Evolutionary conservation across 2,888 invertebrate species (phyloP), one percentile per base, ranked within the genome.

Genomic region (Parnassius apollo): DNA sequence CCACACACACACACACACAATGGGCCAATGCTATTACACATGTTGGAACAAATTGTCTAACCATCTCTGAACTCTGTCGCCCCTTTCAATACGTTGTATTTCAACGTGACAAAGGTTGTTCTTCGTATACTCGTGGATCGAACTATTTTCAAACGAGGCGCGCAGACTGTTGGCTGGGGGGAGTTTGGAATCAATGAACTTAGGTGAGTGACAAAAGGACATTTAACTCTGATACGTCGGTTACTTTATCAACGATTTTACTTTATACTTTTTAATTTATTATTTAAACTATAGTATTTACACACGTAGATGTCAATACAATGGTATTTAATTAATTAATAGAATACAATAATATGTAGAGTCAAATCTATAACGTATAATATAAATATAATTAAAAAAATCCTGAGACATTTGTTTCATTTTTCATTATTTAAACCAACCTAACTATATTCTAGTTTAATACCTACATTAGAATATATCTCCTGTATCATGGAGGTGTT

Each of bases 11-110:
- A n/a, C 77, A 74, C 74, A 73, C 78, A 81, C 72, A 81, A 35
- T 35, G 7, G 86, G 86, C 85, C 84, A 85, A 83, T 82, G 85
- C 85, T 84, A 88, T 86, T 88, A 88, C 89, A 89, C 86, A 89
- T 88, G 88, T 85, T 86, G 77, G 83, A 74, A 73, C 72, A 74
- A 74, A 68, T 48, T 72, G 75, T 61, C 88, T 86, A 85, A 49
- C 12, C 65, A 52, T 65, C 59, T 35, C 58, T 68, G 89, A 80
- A 48, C 88, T 77, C 10, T 81, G 72, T 46, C 72, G 69, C 78
- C 80, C 61, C 81, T 35, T 11, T 2, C 9, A 9, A 22, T 7
- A 11, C 10, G 10, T n/a, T 45, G 25, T 11, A 56, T 18, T 18
- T 9, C 56, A 22, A 52, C n/a, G 52, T n/a, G n/a, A 13, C 48